Base-by-base conservation (phyloP, 2,888 invertebrate species). In the Phytoseiulus persimilis region DNA sequence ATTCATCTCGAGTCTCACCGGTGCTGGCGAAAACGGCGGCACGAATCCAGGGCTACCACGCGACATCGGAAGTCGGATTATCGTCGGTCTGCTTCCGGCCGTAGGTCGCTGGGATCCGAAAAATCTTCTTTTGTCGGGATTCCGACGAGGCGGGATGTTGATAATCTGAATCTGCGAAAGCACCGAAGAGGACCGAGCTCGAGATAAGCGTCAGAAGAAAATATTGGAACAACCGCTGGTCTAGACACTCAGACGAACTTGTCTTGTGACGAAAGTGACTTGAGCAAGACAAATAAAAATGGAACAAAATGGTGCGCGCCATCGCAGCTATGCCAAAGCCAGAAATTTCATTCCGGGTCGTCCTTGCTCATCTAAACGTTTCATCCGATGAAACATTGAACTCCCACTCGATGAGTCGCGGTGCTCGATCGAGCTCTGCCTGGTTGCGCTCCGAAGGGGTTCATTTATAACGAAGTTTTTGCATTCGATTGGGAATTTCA, bases 91-190 rank as follows among this genome's bases (percentile, higher is more conserved):
- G 32, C 87, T 31, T 33, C 65, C 65, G 28, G 87, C 87, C 39
- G 33, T 31, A 11, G 32, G 87, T 39, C 87, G 87, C 28, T 87
- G 87, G 5, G 87, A 87, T 32, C 87, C 87, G 23, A 87, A 87
- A 14, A 87, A 87, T n/a, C 87, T 33, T n/a, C 87, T 33, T 87
- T 45, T 31, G 32, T 87, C 87, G 6, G 87, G 45, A 31, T 45
- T 45, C 18, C 87, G 87, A 87, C 87, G 87, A 32, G 87, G 39
- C 32, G 87, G 87, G 33, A 87, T 87, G 45, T 87, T 87, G 33
- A 87, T 87, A 32, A 87, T 87, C 87, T 87, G 87, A 14, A 87
- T 87, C 87, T 87, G 87, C 28, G 11, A 18, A 32, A 83, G 11
- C 83, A 23, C 31, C 31, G 31, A 31, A 83, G 6, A n/a, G n/a